Evolutionary conservation across 2,797 vertebrate species (phyloP), one percentile per base, ranked within the genome.

Genomic region (Bufotes viridis): DNA sequence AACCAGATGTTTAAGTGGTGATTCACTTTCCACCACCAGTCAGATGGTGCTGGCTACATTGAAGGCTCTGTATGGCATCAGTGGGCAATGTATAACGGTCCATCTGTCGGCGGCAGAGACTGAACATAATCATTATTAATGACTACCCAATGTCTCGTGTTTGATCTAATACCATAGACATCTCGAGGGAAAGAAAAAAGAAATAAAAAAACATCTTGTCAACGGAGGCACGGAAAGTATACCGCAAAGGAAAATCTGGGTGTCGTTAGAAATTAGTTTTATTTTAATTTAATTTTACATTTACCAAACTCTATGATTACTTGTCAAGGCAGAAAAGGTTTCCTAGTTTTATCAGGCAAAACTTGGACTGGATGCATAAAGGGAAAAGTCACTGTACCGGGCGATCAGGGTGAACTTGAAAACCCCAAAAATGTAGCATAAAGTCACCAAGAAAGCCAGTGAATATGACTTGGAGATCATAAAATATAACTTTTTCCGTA

Each of bases 21-120:
- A 88, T 76, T 88, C 87, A 87, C 72, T 58, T 26, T 76, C 78
- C 34, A 53, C 80, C 72, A 53, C 72, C 49, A 82, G 22, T 82
- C 65, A 51, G 34, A 58, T 78, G 60, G 60, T 24, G 12, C 7
- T 20, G 72, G 80, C n/a, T 57, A 72, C 42, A 63, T 53, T 34
- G 67, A 65, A 85, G 76, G 42, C 72, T 61, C 53, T 22, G 82
- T 20, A 58, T 76, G 83, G 58, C 84, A 85, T 80, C 61, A 86
- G 53, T 55, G 57, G 24, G 55, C 60, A 60, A 80, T 80, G 78
- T 60, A 10, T 80, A 34, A 26, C 2, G 57, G 24, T 61, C 55
- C 78, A 80, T 80, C 78, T 60, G 24, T 80, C 55, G 22, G 26
- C 24, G 8, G 20, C 51, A 75, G 74, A 76, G 49, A 76, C 49